These are phyloP conservation scores for Phylloscopus whistleri DNA, from an alignment of 2,113 vertebrate species.

Conservation along the genomic window DNA sequence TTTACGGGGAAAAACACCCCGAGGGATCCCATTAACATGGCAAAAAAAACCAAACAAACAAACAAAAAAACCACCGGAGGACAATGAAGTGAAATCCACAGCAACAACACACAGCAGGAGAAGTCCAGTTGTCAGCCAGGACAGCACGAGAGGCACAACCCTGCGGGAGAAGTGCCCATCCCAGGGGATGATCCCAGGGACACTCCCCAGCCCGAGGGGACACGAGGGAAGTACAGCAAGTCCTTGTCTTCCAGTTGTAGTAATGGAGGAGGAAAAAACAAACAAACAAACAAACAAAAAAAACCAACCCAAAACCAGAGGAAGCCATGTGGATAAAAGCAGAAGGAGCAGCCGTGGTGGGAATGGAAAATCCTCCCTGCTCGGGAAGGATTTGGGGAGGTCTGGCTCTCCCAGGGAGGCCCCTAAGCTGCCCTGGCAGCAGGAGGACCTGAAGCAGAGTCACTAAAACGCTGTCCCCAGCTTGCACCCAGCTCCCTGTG, in stretches of 20 bases:
- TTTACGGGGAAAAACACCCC: conserved; percentile 24
- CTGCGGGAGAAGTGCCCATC: background rate
- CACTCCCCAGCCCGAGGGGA: background rate
- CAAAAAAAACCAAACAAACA: no score
- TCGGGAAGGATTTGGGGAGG: background rate
- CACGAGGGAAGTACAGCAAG: fast-evolving
- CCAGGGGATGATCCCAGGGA: background rate
- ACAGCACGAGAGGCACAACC: background rate
- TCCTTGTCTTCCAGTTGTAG: background rate
- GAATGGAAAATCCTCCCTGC: background rate
- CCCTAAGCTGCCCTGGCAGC: background rate
- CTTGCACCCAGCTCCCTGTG: background rate
- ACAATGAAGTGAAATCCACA: background rate
- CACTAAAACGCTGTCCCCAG: background rate
- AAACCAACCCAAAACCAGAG: fast-evolving
- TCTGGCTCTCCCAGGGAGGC: background rate
- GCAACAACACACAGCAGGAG: conserved; percentile 1
- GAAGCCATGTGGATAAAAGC: background rate
- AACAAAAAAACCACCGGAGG: background rate
- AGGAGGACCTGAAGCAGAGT: background rate
- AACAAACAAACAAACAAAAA: no score
- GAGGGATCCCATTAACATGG: background rate
- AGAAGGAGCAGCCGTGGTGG: background rate
- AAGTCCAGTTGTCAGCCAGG: background rate
- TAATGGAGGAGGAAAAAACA: background rate